These are phyloP conservation scores for Desmophyllum pertusum DNA, from an alignment of 92 coral and sea anemone genomes.

Conservation along the genomic window DNA sequence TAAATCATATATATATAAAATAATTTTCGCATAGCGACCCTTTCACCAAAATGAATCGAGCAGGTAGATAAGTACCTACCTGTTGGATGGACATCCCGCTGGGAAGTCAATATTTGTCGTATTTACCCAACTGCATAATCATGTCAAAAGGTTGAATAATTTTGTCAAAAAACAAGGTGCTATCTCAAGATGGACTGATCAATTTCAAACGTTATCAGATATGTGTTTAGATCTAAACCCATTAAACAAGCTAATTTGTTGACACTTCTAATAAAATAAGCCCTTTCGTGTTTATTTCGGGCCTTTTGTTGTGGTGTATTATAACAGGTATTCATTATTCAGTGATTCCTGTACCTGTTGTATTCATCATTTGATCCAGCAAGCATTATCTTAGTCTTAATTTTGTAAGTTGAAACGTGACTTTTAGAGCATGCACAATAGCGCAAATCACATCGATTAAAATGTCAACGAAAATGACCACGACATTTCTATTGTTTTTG, in stretches of 20 bases:
- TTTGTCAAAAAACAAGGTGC: not conserved
- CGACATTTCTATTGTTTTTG: not conserved
- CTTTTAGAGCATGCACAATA: not conserved
- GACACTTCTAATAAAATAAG: not conserved
- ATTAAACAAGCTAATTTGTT: not conserved
- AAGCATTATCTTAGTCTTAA: not conserved
- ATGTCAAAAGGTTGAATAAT: not conserved
- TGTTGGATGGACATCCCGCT: not conserved
- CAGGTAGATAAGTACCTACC: not conserved
- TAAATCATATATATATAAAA: not conserved
- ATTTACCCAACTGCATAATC: not conserved
- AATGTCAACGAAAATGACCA: not conserved
- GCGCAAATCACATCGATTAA: not conserved
- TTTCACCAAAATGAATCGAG: not conserved
- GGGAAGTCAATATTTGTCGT: not conserved
- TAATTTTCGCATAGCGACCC: constrained; percentile 2
- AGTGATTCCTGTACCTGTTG: not conserved
- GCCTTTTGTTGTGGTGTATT: not conserved
- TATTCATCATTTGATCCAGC: not conserved
- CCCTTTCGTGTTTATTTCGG: not conserved
- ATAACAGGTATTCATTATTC: not conserved
- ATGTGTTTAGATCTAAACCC: not conserved
- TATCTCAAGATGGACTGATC: not conserved
- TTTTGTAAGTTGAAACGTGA: not conserved
- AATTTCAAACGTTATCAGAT: not conserved